Evolutionary conservation across 2,797 vertebrate species (phyloP).

Genomic region (Neosalanx taihuensis): DNA sequence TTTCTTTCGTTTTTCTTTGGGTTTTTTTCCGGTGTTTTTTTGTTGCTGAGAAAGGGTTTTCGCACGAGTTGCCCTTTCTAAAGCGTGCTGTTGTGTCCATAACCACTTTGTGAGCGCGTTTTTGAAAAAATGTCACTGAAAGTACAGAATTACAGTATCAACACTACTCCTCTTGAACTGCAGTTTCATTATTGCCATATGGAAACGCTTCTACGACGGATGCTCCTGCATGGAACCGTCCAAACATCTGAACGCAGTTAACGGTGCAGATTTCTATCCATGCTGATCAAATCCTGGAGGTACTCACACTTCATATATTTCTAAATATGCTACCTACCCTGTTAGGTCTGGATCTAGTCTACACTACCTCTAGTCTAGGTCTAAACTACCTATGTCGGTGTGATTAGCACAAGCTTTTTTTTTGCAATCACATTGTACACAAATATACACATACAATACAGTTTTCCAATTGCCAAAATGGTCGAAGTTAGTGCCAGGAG

Average conservation of each 20-base stretch:
- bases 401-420: no score
- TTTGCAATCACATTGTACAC: background rate
- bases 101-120: conserved; percentile 16
- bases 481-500: background rate
- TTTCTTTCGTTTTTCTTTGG: background rate
- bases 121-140: background rate
- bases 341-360: background rate
- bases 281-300: background rate
- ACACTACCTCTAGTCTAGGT: background rate
- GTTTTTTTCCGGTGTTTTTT: background rate
- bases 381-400: no score
- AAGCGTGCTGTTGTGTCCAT: conserved; percentile 17
- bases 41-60: conserved; percentile 12
- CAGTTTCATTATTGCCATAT: background rate
- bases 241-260: background rate
- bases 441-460: background rate
- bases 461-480: background rate
- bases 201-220: background rate
- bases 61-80: conserved; percentile 12
- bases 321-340: background rate
- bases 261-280: background rate
- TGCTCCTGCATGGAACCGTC: background rate
- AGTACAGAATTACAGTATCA: background rate
- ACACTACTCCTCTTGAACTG: conserved; percentile 19
- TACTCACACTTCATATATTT: background rate